Evolutionary conservation across 2,888 invertebrate genomes (phyloP), one percentile per base, ranked within the genome.

Genomic region (Clitarchus hookeri): DNA sequence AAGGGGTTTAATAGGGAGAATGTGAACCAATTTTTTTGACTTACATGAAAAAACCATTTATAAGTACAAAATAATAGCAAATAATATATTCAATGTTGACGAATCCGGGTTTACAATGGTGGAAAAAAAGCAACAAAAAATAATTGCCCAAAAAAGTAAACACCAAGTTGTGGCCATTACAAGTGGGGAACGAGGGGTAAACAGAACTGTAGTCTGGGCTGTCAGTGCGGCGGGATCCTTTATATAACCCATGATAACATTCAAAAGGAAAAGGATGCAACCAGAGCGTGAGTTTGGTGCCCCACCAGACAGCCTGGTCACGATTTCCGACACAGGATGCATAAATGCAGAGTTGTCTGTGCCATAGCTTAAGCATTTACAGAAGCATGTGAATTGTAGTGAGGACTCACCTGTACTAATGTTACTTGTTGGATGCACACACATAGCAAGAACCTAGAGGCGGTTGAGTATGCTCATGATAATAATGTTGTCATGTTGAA

Each of bases 291-390:
- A 53, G 36, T 27, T 19, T 79, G 44, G 25, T 23, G n/a, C n/a
- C 19, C 19, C 79, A 54, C 25, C 25, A 19, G 44, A 53, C 12
- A 82, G 53, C n/a, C 19, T 80, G 54, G 54, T 44, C n/a, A n/a
- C 48, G 36, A 80, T 86, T 4, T 85, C 83, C 4, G 85, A 86
- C 36, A 83, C 85, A 25, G 86, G 83, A 9, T 86, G 53, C 80
- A 86, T 86, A 36, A 86, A 86, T 54, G 23, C 83, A 27, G 86
- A 84, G 1, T 77, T 89, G 0, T 93, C 93, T 93, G 93, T 90
- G 86, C 11, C 85, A 89, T 90, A 89, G 90, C 92, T 93, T 19
- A 85, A 88, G 84, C 88, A 88, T 87, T 90, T 92, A 90, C 91
- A 91, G 90, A 91, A 88, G 86, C 78, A 87, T 85, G n/a, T n/a